phyloP scores from a whole-genome alignment of 2,888 invertebrate genomes.

The Liodrosophila aerea region DNA sequence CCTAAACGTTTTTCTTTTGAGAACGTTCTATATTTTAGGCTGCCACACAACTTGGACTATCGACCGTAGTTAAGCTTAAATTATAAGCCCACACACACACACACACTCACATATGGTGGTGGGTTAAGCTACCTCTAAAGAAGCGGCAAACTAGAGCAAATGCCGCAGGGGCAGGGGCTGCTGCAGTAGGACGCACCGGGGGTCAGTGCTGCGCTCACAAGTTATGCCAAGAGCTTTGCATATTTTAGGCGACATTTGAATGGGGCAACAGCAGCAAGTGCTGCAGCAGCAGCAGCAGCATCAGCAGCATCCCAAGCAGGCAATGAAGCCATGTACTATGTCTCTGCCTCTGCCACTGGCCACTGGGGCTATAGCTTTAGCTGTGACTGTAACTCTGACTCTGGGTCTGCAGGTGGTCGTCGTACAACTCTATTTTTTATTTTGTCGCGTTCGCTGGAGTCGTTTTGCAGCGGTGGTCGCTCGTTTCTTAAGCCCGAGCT shows the following conservation, averaged over 20 bases:
- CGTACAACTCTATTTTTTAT: constrained; percentile 77
- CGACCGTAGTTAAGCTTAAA: too few relatives aligned
- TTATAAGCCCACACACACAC: too few relatives aligned
- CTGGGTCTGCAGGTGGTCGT: constrained; percentile 71
- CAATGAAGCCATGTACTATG: too few relatives aligned
- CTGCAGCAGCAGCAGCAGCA: constrained; percentile 24
- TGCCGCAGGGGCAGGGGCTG: too few relatives aligned
- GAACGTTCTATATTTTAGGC: too few relatives aligned
- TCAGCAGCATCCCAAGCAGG: background rate
- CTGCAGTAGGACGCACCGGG: constrained; percentile 40
- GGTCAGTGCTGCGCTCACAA: constrained; percentile 71
- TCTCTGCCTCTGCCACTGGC: too few relatives aligned
- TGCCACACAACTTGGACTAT: too few relatives aligned
- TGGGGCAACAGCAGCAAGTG: constrained; percentile 36
- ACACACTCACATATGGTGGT: too few relatives aligned
- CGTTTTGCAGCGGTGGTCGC: constrained; percentile 69
- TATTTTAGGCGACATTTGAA: constrained; percentile 77
- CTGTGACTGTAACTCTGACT: background rate
- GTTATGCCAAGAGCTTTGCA: constrained; percentile 72
- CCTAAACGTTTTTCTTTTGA: too few relatives aligned
- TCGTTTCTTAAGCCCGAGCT: constrained; percentile 52
- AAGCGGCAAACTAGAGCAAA: too few relatives aligned
- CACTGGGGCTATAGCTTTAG: background rate
- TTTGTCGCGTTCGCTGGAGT: constrained; percentile 76
- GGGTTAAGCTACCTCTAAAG: constrained; percentile 3